These are phyloP conservation scores for Phthorimaea operculella DNA, from an alignment of 1,140 invertebrate species.

Conservation along the genomic window DNA sequence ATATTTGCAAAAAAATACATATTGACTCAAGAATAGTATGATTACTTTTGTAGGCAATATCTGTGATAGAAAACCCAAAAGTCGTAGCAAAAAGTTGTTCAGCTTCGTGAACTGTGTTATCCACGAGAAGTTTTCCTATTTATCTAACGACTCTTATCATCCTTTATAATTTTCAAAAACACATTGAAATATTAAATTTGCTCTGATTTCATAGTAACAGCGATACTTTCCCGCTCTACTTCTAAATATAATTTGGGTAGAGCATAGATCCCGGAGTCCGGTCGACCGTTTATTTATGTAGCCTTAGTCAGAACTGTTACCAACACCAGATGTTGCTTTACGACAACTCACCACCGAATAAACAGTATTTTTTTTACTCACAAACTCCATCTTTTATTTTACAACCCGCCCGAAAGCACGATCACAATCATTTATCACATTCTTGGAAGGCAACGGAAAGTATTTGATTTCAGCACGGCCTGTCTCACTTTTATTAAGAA, in stretches of 20 bases:
- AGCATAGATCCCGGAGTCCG: constrained; percentile 23
- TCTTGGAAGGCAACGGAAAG: constrained; percentile 3
- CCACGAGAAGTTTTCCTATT: no score
- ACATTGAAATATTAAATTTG: no score
- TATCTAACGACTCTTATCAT: no score
- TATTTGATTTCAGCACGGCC: constrained; percentile 6
- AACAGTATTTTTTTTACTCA: constrained; percentile 32
- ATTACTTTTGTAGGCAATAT: no score
- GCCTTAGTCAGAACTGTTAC: constrained; percentile 57
- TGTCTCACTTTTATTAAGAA: constrained; percentile 6
- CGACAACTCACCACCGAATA: constrained; percentile 48
- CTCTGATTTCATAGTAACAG: no score
- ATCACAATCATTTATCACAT: constrained; percentile 5
- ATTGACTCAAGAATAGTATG: no score
- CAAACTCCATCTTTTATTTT: constrained; percentile 10
- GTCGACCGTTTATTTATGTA: constrained; percentile 61
- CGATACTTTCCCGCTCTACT: constrained; percentile 14
- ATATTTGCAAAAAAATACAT: no score
- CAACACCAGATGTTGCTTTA: constrained; percentile 64
- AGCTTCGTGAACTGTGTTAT: no score
- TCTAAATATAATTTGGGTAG: constrained; percentile 39
- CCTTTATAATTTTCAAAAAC: no score
- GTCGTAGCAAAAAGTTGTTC: no score
- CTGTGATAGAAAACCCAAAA: no score
- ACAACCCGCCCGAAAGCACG: constrained; percentile 5